phyloP scores from a whole-genome alignment of 2,113 vertebrate genomes.

The Machaerirhynchus nigripectus region DNA sequence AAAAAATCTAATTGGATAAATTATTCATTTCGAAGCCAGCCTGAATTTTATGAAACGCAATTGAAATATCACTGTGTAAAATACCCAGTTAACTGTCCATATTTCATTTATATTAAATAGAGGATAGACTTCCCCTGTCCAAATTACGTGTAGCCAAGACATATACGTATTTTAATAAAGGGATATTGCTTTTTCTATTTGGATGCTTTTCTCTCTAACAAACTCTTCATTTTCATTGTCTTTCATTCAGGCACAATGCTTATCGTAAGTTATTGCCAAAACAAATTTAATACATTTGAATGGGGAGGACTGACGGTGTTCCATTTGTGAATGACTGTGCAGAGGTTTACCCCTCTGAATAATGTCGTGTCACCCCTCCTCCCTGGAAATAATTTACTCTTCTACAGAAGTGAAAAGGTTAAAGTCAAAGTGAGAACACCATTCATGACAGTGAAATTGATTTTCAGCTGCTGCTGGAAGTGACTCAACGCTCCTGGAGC shows the following conservation, averaged over 20 bases:
- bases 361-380: rapidly evolving
- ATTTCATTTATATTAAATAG: constrained; percentile 23
- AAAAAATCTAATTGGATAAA: constrained; percentile 9
- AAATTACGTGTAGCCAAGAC: background rate
- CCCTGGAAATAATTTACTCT: background rate
- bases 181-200: constrained; percentile 1
- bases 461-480: constrained; percentile 15
- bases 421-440: background rate
- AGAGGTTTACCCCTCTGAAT: background rate
- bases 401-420: background rate
- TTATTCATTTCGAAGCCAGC: constrained; percentile 8
- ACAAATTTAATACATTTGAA: background rate
- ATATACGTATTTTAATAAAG: background rate
- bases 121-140: background rate
- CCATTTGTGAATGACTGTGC: background rate
- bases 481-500: background rate
- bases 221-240: background rate
- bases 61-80: constrained; percentile 27
- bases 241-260: background rate
- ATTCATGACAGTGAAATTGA: background rate
- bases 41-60: constrained; percentile 14
- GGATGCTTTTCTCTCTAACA: background rate
- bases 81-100: background rate
- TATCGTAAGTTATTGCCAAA: background rate
- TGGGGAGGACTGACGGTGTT: background rate